Evolutionary conservation across 2,797 vertebrate species (phyloP).

Genomic region (Platalea minor): DNA sequence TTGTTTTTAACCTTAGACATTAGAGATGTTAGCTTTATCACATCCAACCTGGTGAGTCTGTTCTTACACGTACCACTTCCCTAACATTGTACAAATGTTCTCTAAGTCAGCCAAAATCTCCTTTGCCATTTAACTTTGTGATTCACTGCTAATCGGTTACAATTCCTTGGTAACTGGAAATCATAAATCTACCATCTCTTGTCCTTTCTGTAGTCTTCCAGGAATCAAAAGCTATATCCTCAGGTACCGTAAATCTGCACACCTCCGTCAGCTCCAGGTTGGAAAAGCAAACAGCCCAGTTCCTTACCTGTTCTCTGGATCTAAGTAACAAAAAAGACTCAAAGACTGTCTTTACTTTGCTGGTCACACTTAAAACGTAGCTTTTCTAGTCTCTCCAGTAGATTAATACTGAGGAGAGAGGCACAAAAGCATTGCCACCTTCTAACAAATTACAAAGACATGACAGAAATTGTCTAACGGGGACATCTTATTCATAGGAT

Average conservation of each 20-base stretch:
- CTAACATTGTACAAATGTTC: background rate
- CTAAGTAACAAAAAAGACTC: background rate
- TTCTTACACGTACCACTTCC: accelerated
- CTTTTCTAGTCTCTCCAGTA: background rate
- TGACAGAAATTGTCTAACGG: background rate
- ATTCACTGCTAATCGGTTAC: background rate
- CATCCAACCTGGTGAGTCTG: background rate
- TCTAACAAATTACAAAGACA: background rate
- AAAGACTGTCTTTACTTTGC: background rate
- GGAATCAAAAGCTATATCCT: background rate
- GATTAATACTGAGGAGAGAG: background rate
- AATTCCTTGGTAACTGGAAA: background rate
- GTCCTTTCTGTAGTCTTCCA: background rate
- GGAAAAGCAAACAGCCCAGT: background rate
- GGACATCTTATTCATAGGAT: background rate
- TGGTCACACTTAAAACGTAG: background rate
- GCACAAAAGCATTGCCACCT: background rate
- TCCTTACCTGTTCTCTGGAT: background rate
- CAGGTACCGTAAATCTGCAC: background rate
- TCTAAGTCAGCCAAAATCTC: background rate
- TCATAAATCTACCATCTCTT: background rate
- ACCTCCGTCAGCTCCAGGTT: background rate
- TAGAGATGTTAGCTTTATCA: background rate
- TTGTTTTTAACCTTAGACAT: background rate
- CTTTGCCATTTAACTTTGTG: background rate